Conservation (phyloP, 2,888 invertebrate genomes). For the Tetragnatha montana region DNA sequence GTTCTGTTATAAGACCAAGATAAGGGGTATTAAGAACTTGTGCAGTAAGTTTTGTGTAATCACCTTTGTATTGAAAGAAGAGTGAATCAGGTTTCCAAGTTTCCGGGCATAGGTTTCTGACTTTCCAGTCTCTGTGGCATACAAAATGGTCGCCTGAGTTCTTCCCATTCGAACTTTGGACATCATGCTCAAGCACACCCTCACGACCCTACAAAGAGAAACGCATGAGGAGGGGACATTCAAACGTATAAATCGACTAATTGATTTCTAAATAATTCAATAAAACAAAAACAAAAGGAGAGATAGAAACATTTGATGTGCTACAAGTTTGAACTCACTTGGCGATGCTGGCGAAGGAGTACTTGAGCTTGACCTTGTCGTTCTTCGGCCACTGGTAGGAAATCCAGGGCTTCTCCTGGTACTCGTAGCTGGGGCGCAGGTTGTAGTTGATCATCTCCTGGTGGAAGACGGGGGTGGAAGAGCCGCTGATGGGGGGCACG, state of each 20-base stretch:
- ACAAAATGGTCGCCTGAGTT: slow-evolving; percentile 94
- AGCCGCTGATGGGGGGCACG: slow-evolving; percentile 76
- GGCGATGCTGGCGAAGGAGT: slow-evolving; percentile 49
- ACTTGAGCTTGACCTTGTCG: slow-evolving; percentile 60
- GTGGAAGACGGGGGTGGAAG: slow-evolving; percentile 78
- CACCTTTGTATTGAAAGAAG: slow-evolving; percentile 95
- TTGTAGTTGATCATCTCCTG: slow-evolving; percentile 81
- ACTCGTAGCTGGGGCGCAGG: slow-evolving; percentile 91
- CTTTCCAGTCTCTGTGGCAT: slow-evolving; percentile 96
- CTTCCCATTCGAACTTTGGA: slow-evolving; percentile 92
- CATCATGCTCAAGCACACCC: slow-evolving; percentile 95
- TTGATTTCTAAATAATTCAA: background rate
- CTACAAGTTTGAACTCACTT: no score
- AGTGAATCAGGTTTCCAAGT: slow-evolving; percentile 92
- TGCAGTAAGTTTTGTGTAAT: background rate
- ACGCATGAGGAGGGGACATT: no score
- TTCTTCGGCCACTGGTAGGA: slow-evolving; percentile 73
- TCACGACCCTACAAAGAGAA: slow-evolving; percentile 84
- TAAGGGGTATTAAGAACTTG: no score
- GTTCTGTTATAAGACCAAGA: no score
- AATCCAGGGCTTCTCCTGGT: slow-evolving; percentile 82
- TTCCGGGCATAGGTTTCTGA: slow-evolving; percentile 95
- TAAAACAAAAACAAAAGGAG: background rate
- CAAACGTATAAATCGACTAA: no score
- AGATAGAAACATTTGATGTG: no score